Evolutionary conservation across 53 echinoderm and acorn worm genomes (phyloP).

Genomic region (Echinarachnius parma): DNA sequence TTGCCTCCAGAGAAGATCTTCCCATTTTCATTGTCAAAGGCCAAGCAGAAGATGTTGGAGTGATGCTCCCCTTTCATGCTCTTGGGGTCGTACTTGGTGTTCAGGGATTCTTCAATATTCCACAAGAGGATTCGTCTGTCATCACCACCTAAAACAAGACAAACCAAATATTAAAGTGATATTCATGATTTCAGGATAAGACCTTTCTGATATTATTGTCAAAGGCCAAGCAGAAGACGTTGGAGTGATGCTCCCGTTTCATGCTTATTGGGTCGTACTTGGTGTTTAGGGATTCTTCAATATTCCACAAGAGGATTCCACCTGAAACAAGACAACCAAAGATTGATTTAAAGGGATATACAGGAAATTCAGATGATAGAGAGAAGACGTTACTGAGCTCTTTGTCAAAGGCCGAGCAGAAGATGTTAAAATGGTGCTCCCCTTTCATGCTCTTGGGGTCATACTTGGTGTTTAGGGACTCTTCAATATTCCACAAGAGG

Average conservation of each 20-base stretch:
- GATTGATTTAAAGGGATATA: too few relatives aligned
- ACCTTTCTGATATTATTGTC: too few relatives aligned
- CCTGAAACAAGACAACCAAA: too few relatives aligned
- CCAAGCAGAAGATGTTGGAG: constrained; percentile 94
- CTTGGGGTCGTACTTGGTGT: constrained; percentile 30
- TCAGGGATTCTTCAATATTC: constrained; percentile 68
- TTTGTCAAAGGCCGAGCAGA: constrained; percentile 83
- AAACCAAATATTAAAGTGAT: too few relatives aligned
- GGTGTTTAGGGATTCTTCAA: too few relatives aligned
- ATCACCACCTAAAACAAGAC: constrained; percentile 93
- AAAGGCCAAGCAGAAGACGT: too few relatives aligned
- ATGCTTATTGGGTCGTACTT: too few relatives aligned
- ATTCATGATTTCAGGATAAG: too few relatives aligned
- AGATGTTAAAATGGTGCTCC: constrained; percentile 94
- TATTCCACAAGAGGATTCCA: too few relatives aligned
- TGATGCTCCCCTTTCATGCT: constrained; percentile 92
- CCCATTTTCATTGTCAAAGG: constrained; percentile 76
- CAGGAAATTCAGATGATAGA: too few relatives aligned
- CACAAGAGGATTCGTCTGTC: constrained; percentile 79
- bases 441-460: constrained; percentile 69
- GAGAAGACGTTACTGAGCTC: constrained; percentile 76
- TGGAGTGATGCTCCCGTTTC: too few relatives aligned
- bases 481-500: constrained; percentile 78
- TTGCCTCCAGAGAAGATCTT: constrained; percentile 89
- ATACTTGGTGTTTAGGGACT: constrained; percentile 42